A percentile compares a stretch with the other conserved stretches of the same genome.
Evolutionary conservation across 2,888 invertebrate species (phyloP).

Genomic region (Cephus sareptanus): DNA sequence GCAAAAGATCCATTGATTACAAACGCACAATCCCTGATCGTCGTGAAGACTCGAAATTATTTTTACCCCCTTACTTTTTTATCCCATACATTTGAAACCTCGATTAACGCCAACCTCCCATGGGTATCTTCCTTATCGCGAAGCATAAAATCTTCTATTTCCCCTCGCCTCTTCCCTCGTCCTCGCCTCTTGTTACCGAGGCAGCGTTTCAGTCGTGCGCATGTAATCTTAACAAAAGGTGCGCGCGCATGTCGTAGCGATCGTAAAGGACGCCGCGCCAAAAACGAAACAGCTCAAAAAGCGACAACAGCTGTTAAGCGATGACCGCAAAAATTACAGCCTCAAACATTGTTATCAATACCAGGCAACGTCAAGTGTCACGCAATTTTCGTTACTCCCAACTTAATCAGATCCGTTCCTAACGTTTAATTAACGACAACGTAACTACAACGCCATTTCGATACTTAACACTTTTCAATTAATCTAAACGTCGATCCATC

Average conservation of each 20-base stretch:
- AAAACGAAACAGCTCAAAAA: background rate
- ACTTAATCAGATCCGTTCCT: background rate
- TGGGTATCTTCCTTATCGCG: background rate
- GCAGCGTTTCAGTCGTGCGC: no score
- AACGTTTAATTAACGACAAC: background rate
- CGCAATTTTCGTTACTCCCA: background rate
- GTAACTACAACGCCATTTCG: background rate
- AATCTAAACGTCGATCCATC: no score
- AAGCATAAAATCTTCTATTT: background rate
- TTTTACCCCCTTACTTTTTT: background rate
- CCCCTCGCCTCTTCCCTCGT: background rate
- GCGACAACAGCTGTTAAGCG: background rate
- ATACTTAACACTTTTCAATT: background rate
- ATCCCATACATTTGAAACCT: background rate
- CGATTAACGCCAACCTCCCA: background rate
- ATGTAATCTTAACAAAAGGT: background rate
- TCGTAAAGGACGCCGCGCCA: background rate
- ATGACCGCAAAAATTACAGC: background rate
- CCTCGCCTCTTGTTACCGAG: background rate
- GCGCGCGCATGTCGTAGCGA: background rate
- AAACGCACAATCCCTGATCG: background rate
- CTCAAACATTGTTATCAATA: background rate
- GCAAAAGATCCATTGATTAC: background rate
- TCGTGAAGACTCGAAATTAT: background rate
- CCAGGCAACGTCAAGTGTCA: background rate